phyloP scores from a whole-genome alignment of 1,140 invertebrate genomes.

The Magallana ariakensis region DNA sequence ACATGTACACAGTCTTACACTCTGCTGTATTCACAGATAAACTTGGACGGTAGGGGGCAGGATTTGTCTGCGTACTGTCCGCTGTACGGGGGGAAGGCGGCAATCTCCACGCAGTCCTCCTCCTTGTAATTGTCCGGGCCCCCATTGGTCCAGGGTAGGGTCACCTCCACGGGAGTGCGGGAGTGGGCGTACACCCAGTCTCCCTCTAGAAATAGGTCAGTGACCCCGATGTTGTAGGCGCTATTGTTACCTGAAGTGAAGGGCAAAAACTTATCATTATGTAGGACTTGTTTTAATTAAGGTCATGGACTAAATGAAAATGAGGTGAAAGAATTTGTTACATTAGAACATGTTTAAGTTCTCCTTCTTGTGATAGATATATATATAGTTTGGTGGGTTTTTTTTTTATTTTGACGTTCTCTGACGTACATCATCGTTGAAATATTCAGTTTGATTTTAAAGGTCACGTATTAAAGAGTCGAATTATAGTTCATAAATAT shows the following conservation, averaged over 20 bases:
- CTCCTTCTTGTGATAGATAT: too few species aligned
- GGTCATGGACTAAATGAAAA: too few species aligned
- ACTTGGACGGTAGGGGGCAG: not conserved
- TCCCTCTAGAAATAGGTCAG: not conserved
- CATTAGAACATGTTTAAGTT: too few species aligned
- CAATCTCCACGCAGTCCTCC: not conserved
- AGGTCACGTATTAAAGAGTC: too few species aligned
- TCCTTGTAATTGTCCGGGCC: not conserved
- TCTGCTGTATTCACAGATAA: not conserved
- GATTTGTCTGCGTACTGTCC: not conserved
- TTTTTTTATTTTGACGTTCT: too few species aligned
- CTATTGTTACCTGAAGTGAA: not conserved
- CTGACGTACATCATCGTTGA: too few species aligned
- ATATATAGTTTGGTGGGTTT: too few species aligned
- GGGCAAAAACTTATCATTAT: too few species aligned
- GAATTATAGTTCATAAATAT: too few species aligned
- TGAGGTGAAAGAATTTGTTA: too few species aligned
- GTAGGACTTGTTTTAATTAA: too few species aligned
- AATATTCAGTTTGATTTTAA: too few species aligned
- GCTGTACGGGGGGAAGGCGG: not conserved
- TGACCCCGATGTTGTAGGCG: not conserved
- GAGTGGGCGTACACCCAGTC: conserved; percentile 1
- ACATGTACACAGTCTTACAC: not conserved
- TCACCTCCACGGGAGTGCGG: not conserved
- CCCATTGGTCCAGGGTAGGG: not conserved